phyloP scores from a whole-genome alignment of 2,797 vertebrate species.

The Acipenser oxyrinchus region DNA sequence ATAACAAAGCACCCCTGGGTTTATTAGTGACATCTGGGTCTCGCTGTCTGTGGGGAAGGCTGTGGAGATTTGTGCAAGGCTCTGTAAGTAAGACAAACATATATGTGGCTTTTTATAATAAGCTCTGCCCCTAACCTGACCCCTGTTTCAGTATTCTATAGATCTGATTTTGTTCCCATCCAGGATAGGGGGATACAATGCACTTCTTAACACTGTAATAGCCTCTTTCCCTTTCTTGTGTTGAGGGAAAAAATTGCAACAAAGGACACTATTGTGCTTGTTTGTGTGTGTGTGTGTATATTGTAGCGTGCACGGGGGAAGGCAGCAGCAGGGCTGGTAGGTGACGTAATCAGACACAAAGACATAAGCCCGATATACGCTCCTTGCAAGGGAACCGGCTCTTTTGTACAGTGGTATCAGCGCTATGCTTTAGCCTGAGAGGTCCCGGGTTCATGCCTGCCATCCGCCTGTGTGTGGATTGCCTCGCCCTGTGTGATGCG shows the following conservation, averaged over 20 bases:
- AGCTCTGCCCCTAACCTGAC: slow-evolving; percentile 1
- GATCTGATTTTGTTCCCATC: neutral
- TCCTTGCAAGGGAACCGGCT: no score
- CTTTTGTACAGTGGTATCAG: no score
- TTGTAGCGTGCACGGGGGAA: no score
- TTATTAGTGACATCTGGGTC: slow-evolving; percentile 12
- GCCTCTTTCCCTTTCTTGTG: neutral
- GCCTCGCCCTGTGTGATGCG: no score
- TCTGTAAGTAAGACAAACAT: slow-evolving; percentile 3
- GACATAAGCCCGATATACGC: no score
- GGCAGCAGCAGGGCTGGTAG: no score
- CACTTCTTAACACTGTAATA: neutral
- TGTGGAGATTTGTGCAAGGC: neutral
- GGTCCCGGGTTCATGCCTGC: no score
- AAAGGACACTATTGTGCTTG: neutral
- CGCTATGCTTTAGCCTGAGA: no score
- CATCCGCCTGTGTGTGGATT: no score
- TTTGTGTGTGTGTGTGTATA: no score
- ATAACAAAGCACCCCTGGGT: slow-evolving; percentile 1
- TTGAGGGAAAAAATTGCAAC: neutral
- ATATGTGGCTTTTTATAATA: slow-evolving; percentile 9
- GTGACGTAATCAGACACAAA: no score
- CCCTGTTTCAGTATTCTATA: neutral
- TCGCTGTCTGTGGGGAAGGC: slow-evolving; percentile 8
- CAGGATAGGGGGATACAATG: neutral